A percentile compares a stretch with the other conserved stretches of the same genome.
Evolutionary conservation across 2,888 invertebrate genomes (phyloP).

Genomic region (Vandiemenella viatica): DNA sequence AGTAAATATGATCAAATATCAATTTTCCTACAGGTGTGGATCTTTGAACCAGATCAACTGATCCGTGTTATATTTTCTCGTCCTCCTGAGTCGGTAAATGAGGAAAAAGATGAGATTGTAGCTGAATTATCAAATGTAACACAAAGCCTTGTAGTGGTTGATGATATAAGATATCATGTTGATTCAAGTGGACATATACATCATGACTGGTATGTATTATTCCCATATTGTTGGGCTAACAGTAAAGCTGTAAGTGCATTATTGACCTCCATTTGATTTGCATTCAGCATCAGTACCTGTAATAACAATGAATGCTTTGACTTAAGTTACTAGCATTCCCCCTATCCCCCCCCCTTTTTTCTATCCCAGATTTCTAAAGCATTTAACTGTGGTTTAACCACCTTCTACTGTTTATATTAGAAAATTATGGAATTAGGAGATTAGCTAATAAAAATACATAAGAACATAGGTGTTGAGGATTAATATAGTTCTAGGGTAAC

Average conservation of each 20-base stretch:
- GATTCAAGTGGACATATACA: constrained; percentile 45
- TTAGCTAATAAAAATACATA: no score
- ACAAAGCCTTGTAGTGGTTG: constrained; percentile 60
- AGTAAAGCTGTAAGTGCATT: no score
- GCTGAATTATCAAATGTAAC: constrained; percentile 60
- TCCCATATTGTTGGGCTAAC: no score
- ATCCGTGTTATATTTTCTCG: constrained; percentile 72
- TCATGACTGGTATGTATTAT: constrained; percentile 47
- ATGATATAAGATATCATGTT: constrained; percentile 59
- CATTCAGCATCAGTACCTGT: not conserved
- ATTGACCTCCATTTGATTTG: not conserved
- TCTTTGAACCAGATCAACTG: constrained; percentile 70
- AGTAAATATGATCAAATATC: not conserved
- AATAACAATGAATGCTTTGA: no score
- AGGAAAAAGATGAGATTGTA: constrained; percentile 54
- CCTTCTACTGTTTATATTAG: no score
- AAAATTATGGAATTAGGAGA: no score
- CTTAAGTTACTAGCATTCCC: no score
- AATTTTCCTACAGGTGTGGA: constrained; percentile 54
- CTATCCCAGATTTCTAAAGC: no score
- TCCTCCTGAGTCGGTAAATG: constrained; percentile 58
- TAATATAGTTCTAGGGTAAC: no score
- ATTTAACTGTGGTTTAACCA: no score
- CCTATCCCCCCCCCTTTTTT: no score
- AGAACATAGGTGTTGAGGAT: no score